Conservation (phyloP, 37 sponge, comb jelly and placozoan genomes). For the Halisarca cf. caerulea region DNA sequence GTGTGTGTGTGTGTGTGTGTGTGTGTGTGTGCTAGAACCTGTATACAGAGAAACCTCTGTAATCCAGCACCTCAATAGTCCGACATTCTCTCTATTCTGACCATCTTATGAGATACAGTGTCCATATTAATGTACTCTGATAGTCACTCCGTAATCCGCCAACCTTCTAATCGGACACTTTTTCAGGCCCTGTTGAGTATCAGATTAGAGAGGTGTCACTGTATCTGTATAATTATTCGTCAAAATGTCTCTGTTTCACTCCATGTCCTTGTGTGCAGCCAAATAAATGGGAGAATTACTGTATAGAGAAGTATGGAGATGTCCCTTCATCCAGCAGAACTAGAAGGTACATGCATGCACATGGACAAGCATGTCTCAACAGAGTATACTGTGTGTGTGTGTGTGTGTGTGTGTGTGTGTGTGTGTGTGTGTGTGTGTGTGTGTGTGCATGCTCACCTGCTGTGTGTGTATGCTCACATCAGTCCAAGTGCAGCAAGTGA, state of each 20-base stretch:
- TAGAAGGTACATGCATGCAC: conserved; percentile 25
- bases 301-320: conserved; percentile 15
- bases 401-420: conserved; percentile 24
- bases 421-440: conserved; percentile 35
- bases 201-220: neutral
- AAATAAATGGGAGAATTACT: conserved; percentile 40
- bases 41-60: too few species aligned
- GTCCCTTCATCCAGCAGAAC: neutral
- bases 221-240: too few species aligned
- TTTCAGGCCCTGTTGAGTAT: conserved; percentile 11
- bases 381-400: conserved; percentile 36
- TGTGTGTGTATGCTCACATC: neutral
- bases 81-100: too few species aligned
- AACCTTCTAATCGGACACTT: too few species aligned
- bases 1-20: too few species aligned
- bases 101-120: too few species aligned
- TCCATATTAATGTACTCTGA: too few species aligned
- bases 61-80: too few species aligned
- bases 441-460: neutral
- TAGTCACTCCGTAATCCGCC: too few species aligned
- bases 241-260: too few species aligned
- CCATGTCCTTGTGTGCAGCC: conserved; percentile 27
- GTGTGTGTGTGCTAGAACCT: too few species aligned
- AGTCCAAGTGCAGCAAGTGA: conserved; percentile 6
- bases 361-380: too few species aligned